Conservation (phyloP, 2,797 vertebrate genomes). For the Liasis olivaceus region DNA sequence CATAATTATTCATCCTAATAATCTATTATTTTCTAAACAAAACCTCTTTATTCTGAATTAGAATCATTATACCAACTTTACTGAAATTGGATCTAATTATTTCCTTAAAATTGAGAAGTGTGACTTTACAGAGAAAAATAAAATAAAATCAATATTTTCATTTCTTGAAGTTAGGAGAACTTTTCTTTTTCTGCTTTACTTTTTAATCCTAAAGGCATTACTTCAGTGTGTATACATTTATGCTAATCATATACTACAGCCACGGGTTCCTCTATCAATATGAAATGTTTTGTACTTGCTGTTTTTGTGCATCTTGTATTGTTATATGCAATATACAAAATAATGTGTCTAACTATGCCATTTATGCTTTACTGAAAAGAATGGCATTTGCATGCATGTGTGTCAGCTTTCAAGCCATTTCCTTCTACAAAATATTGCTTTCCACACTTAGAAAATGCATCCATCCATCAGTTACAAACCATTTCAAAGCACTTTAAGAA, state of each 20-base stretch:
- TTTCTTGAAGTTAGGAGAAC: conserved; percentile 75
- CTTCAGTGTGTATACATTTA: conserved; percentile 86
- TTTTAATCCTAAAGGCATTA: conserved; percentile 83
- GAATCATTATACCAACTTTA: neutral
- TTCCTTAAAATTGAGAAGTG: conserved; percentile 58
- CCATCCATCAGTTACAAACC: conserved; percentile 87
- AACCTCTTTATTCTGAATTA: neutral
- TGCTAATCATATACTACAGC: conserved; percentile 85
- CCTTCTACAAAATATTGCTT: conserved; percentile 87
- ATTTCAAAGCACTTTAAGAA: conserved; percentile 89
- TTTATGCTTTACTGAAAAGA: conserved; percentile 86
- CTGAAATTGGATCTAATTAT: neutral
- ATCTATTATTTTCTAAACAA: neutral
- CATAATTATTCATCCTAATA: neutral
- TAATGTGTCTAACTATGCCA: conserved; percentile 88
- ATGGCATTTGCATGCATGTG: conserved; percentile 87
- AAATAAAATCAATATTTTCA: conserved; percentile 64
- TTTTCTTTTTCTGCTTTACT: conserved; percentile 76
- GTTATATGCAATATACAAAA: conserved; percentile 89
- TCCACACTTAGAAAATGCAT: conserved; percentile 86
- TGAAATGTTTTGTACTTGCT: conserved; percentile 88
- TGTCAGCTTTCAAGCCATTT: conserved; percentile 89
- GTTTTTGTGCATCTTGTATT: conserved; percentile 87
- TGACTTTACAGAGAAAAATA: conserved; percentile 28
- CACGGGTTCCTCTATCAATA: conserved; percentile 85